Evolutionary conservation across 2,797 vertebrate species (phyloP).

Genomic region (Oryzias sinensis): DNA sequence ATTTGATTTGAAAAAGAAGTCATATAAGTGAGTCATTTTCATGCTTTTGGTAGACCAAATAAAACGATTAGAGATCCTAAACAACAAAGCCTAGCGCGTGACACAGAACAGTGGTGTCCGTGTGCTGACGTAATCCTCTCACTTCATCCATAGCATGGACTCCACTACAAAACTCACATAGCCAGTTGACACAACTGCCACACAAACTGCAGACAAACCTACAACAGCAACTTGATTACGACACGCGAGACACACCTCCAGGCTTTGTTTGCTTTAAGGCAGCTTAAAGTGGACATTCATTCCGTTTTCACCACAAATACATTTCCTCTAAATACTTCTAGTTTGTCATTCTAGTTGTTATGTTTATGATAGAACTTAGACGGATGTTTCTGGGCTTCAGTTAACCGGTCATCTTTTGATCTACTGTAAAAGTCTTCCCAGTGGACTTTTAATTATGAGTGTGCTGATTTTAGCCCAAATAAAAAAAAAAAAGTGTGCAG

Average conservation of each 20-base stretch:
- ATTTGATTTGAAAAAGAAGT: neutral
- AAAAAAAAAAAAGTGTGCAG: no score
- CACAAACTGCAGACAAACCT: slow-evolving; percentile 49
- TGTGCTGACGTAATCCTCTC: slow-evolving; percentile 68
- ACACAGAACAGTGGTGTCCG: slow-evolving; percentile 62
- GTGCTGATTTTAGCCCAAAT: no score
- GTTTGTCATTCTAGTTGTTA: no score
- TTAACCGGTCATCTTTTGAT: no score
- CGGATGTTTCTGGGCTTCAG: no score
- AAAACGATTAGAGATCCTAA: slow-evolving; percentile 27
- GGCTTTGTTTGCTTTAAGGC: slow-evolving; percentile 44
- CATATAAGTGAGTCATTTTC: no score
- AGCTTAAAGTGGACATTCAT: slow-evolving; percentile 51
- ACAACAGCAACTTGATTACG: slow-evolving; percentile 35
- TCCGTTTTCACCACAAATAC: slow-evolving; percentile 44
- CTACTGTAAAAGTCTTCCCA: no score
- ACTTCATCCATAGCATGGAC: slow-evolving; percentile 57
- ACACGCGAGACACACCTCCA: slow-evolving; percentile 33
- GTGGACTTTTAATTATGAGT: no score
- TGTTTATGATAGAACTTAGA: no score
- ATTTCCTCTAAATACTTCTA: no score
- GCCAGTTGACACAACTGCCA: slow-evolving; percentile 45
- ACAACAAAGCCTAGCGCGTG: slow-evolving; percentile 46
- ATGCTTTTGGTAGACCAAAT: no score
- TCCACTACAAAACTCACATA: slow-evolving; percentile 39